Evolutionary conservation across 2,888 invertebrate species (phyloP).

Genomic region (Anthrax anthrax): DNA sequence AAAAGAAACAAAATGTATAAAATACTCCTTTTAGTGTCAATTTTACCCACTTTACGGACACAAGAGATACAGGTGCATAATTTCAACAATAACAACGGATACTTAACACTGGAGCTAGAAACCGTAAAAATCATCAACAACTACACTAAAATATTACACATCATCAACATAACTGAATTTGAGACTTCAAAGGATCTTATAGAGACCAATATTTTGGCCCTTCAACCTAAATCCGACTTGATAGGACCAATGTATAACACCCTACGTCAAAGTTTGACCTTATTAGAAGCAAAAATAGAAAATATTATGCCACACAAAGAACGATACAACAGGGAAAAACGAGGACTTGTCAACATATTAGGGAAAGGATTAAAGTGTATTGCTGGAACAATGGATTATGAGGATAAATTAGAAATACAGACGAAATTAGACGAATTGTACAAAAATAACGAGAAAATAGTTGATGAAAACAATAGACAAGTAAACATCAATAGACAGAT

Average conservation of each 20-base stretch:
- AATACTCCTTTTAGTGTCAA: not conserved
- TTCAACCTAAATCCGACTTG: not conserved
- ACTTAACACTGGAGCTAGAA: not conserved
- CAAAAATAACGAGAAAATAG: not conserved
- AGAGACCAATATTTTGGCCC: not conserved
- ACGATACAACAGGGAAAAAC: slow-evolving; percentile 2
- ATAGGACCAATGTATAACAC: not conserved
- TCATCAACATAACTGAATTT: not conserved
- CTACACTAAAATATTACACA: not conserved
- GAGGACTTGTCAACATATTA: slow-evolving; percentile 3
- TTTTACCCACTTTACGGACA: not conserved
- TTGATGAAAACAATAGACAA: no score
- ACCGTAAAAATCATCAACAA: no score
- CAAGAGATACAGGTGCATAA: not conserved
- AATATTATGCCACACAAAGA: not conserved
- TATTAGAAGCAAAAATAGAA: slow-evolving; percentile 1
- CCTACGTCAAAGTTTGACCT: not conserved
- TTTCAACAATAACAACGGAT: not conserved
- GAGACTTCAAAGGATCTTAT: not conserved
- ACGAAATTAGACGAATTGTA: not conserved
- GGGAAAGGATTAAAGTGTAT: slow-evolving; percentile 5
- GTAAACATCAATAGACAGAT: not conserved
- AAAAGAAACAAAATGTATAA: not conserved
- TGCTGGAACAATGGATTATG: slow-evolving; percentile 1
- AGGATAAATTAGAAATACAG: not conserved